Conservation (phyloP, 2,888 invertebrate species). For the Hybos culiciformis region DNA sequence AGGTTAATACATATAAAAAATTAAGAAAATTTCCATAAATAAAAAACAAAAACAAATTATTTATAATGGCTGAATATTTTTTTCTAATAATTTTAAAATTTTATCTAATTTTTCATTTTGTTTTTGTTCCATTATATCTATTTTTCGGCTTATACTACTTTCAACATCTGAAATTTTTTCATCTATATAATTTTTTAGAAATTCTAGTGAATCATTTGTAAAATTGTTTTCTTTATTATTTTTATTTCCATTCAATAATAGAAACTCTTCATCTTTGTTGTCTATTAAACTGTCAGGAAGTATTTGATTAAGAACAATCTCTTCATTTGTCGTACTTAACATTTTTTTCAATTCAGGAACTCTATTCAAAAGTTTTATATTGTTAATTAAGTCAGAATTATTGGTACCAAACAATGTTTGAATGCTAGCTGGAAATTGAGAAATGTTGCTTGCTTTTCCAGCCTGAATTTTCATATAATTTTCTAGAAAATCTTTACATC, state of each 20-base stretch:
- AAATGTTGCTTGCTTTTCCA: too few relatives aligned
- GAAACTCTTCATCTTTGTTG: slow-evolving; percentile 8
- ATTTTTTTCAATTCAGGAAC: too few relatives aligned
- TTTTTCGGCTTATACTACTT: slow-evolving; percentile 16
- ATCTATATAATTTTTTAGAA: slow-evolving; percentile 22
- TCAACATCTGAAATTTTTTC: slow-evolving; percentile 21
- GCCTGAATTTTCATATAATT: too few relatives aligned
- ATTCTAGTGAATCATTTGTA: not conserved
- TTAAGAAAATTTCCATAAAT: too few relatives aligned
- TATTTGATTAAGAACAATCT: not conserved
- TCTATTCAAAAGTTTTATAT: too few relatives aligned
- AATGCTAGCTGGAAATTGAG: too few relatives aligned
- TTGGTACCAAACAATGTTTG: too few relatives aligned
- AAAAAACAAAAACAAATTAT: too few relatives aligned
- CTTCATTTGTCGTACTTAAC: too few relatives aligned
- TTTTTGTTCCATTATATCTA: slow-evolving; percentile 21
- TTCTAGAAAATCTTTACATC: slow-evolving; percentile 25
- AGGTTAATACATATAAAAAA: too few relatives aligned
- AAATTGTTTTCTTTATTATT: not conserved
- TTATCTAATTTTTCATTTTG: slow-evolving; percentile 25
- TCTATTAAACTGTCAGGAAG: slow-evolving; percentile 5
- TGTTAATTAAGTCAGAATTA: too few relatives aligned
- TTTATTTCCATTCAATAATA: slow-evolving; percentile 2
- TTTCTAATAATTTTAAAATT: slow-evolving; percentile 24
- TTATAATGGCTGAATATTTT: too few relatives aligned